Base-by-base conservation (phyloP, 1,140 invertebrate species). In the Reticulitermes speratus region DNA sequence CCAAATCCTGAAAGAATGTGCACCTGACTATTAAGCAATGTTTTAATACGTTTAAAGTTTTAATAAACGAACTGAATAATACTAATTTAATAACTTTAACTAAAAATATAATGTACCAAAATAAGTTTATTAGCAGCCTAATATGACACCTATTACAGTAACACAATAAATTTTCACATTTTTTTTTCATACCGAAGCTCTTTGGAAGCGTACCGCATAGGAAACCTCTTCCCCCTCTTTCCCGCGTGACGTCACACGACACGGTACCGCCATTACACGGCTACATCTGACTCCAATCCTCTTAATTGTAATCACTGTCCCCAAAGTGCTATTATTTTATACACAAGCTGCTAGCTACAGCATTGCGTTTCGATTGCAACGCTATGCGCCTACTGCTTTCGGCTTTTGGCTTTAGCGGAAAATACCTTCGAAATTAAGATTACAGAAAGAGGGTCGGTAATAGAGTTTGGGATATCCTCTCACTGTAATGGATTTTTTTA, bases 261-360 rank as follows among this genome's bases (percentile, higher is more conserved):
- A 75, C 65, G 65, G 65, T 75, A 75, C 65, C 65, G 65, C 65
- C 65, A 75, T 75, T 75, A 75, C 65, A 75, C 65, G 7, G 65
- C n/a, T 75, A 75, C 65, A 30, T 75, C 65, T 75, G 65, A 75
- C 65, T 75, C n/a, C 65, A 75, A 75, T 75, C 65, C 65, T 75
- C 65, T 75, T 75, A 75, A n/a, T 75, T 75, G 65, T 75, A 75
- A 75, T 75, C 65, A 75, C 25, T 75, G 65, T 75, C 65, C 65
- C 65, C 65, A 75, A 75, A 75, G 65, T 75, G 25, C 65, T 75
- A 75, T 75, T 75, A 75, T 75, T 75, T 75, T 75, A 75, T 75
- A 75, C 65, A 75, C 65, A 75, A 75, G 65, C 65, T 25, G 65
- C 52, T 55, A 55, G n/a, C 65, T 75, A 30, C n/a, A 75, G 65